phyloP scores from a whole-genome alignment of 2,888 invertebrate genomes.

The Bugula neritina region DNA sequence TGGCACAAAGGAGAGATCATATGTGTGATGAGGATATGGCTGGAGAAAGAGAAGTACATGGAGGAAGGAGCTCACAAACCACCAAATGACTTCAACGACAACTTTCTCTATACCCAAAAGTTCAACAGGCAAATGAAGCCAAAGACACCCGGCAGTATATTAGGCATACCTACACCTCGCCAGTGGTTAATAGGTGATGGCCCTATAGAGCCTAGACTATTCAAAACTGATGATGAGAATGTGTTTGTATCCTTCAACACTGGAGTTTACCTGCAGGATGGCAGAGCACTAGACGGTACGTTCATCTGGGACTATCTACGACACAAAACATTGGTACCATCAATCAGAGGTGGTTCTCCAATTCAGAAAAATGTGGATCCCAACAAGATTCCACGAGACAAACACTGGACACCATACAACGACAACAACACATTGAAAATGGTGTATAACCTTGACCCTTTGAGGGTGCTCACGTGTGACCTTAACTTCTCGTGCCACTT shows the following conservation, averaged over 20 bases:
- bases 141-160: conserved; percentile 33
- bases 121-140: conserved; percentile 34
- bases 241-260: conserved; percentile 35
- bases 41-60: conserved; percentile 35
- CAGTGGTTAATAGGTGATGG: conserved; percentile 37
- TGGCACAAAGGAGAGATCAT: conserved; percentile 34
- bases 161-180: conserved; percentile 36
- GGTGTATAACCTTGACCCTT: conserved; percentile 37
- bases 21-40: conserved; percentile 35
- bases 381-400: conserved; percentile 34
- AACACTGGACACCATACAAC: conserved; percentile 34
- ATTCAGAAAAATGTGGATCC: conserved; percentile 33
- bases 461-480: conserved; percentile 34
- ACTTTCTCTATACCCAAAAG: conserved; percentile 36
- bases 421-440: conserved; percentile 33
- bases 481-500: conserved; percentile 29
- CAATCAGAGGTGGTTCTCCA: conserved; percentile 35
- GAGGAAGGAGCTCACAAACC: not conserved
- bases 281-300: conserved; percentile 34
- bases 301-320: conserved; percentile 34
- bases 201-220: conserved; percentile 36
- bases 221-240: conserved; percentile 30
- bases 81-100: conserved; percentile 36
- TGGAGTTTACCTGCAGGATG: conserved; percentile 33
- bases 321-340: conserved; percentile 34